A percentile compares a stretch with the other conserved stretches of the same genome.
Conservation (phyloP, 2,113 vertebrate genomes). For the Glareola pratincola region DNA sequence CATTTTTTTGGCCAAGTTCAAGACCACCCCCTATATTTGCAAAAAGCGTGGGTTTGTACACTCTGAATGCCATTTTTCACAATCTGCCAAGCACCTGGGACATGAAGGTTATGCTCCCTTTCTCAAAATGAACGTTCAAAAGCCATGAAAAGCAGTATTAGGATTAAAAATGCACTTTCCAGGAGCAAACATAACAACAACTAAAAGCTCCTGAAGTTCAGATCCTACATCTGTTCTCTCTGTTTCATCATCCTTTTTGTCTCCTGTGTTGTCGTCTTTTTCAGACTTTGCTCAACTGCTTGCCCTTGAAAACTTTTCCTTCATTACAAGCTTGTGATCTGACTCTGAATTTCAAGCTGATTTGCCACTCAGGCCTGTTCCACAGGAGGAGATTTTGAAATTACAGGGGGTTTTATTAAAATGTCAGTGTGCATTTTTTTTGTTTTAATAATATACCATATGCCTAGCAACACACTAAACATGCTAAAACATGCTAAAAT, state of each 20-base stretch:
- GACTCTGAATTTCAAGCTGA: background rate
- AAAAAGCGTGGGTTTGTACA: background rate
- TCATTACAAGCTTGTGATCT: background rate
- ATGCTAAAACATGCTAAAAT: background rate
- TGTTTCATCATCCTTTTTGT: background rate
- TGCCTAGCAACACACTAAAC: background rate
- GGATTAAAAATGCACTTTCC: background rate
- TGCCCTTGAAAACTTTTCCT: background rate
- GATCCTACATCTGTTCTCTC: background rate
- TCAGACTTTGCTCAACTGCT: background rate
- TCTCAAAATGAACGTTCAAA: background rate
- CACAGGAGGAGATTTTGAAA: background rate
- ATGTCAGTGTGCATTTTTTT: background rate
- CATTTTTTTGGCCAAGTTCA: background rate
- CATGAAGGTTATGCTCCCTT: background rate
- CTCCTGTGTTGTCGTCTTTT: background rate
- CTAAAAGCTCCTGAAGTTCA: background rate
- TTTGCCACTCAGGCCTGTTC: background rate
- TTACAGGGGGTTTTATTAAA: background rate
- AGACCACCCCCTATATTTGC: background rate
- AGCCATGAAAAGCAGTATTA: background rate
- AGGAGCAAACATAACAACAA: background rate
- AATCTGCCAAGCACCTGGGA: background rate
- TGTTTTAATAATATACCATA: background rate
- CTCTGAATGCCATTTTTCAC: background rate